These are phyloP conservation scores for Oplegnathus fasciatus DNA, from an alignment of 2,113 vertebrate genomes.

Conservation along the genomic window DNA sequence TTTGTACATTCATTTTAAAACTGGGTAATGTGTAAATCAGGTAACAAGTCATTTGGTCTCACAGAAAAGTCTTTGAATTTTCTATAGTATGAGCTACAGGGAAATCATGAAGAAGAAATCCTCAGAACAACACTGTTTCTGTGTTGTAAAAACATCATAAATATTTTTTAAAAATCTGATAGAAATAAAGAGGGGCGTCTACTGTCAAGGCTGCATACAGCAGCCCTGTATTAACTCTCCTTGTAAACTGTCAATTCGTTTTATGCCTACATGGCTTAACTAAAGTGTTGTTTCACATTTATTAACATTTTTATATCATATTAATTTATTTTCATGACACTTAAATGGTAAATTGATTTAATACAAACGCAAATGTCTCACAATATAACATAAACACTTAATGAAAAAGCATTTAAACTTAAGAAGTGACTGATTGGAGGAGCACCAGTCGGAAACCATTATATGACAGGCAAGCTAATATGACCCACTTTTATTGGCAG, in stretches of 20 bases:
- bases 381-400: neutral
- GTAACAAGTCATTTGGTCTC: neutral
- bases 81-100: neutral
- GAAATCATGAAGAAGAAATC: neutral
- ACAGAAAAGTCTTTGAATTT: neutral
- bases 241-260: neutral
- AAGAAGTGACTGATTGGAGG: neutral
- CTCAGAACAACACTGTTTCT: neutral
- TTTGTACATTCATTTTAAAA: slow-evolving; percentile 3
- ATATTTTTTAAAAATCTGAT: neutral
- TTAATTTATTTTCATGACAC: neutral
- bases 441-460: neutral
- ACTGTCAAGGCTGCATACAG: neutral
- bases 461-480: neutral
- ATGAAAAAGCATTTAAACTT: neutral
- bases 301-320: neutral
- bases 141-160: neutral
- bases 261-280: too few species aligned
- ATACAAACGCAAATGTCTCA: neutral
- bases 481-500: neutral
- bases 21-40: neutral
- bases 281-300: neutral
- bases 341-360: too few species aligned
- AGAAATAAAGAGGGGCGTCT: neutral
- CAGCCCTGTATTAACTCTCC: neutral